Evolutionary conservation across 2,888 invertebrate genomes (phyloP), one percentile per base, ranked within the genome.

Genomic region (Drosophila meridiana): DNA sequence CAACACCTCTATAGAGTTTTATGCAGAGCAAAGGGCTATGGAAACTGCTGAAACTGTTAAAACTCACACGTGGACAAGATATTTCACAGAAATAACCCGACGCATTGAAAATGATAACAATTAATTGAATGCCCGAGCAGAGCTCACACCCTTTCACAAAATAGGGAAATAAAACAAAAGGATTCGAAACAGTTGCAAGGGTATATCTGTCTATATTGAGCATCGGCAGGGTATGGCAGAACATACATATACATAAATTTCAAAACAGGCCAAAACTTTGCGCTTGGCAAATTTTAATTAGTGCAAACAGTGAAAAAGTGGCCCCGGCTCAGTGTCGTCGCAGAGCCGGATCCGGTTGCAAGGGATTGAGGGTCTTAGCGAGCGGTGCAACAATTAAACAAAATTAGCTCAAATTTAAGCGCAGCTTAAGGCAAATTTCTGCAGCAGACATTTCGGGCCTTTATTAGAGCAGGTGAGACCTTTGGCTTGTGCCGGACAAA

Each of bases 351-450:
- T 69, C 20, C 28, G 56, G 61, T 57, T 60, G 32, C 45, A n/a
- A 38, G 57, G 71, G 62, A 42, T 43, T 63, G 36, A 73, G 45
- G 2, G 70, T 66, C 70, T 89, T 89, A 83, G 59, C 40, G 47
- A 28, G 62, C 71, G 73, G 69, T 84, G 90, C 47, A 80, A 91
- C 90, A 90, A 90, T 90, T 90, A 88, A 87, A 90, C 75, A 48
- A 89, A 89, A 89, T 90, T 87, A 90, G 88, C 77, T 89, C 66
- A 90, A 88, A 74, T 90, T 88, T 83, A 90, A 90, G 90, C 79
- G 50, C 45, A 78, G 89, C 75, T 90, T 89, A 88, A 76, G 73
- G 58, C 80, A 90, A 90, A 90, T 87, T 80, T 87, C 62, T 61
- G 50, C 20, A 13, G 38, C 43, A 28, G 9, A 50, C 32, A 62